Percentiles rank a stretch among this genome's conserved stretches.
phyloP scores from a whole-genome alignment of 2,797 vertebrate species.

The Aeoliscus strigatus region DNA sequence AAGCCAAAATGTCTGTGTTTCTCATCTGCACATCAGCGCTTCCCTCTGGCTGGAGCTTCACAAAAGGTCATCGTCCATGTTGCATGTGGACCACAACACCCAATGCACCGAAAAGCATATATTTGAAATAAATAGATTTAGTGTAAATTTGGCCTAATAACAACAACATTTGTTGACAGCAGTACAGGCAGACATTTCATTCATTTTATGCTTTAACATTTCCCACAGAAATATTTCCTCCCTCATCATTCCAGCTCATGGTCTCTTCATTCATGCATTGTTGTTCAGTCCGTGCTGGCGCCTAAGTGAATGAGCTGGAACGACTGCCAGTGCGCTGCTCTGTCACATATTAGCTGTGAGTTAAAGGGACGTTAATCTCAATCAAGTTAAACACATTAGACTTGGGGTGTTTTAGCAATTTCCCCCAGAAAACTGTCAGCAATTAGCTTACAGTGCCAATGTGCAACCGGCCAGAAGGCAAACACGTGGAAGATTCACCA shows the following conservation, averaged over 20 bases:
- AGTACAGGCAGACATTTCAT: too few species aligned
- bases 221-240: background rate
- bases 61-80: too few species aligned
- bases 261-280: conserved; percentile 9
- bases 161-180: too few species aligned
- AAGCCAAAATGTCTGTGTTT: too few species aligned
- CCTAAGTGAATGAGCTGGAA: background rate
- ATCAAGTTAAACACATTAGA: conserved; percentile 53
- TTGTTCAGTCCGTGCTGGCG: conserved; percentile 8
- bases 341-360: conserved; percentile 16
- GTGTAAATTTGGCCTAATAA: too few species aligned
- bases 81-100: too few species aligned
- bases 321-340: conserved; percentile 5
- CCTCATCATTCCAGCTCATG: conserved; percentile 1
- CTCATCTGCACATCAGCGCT: too few species aligned
- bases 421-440: conserved; percentile 25
- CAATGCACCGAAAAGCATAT: too few species aligned
- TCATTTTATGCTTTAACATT: background rate
- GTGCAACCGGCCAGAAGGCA: conserved; percentile 29
- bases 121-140: too few species aligned
- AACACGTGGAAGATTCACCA: conserved; percentile 10
- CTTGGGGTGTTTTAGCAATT: conserved; percentile 40
- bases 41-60: too few species aligned
- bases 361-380: conserved; percentile 49
- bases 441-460: conserved; percentile 35